A percentile compares a stretch with the other conserved stretches of the same genome.
Conservation (phyloP, 2,797 vertebrate genomes). For the Clarias fuscus region DNA sequence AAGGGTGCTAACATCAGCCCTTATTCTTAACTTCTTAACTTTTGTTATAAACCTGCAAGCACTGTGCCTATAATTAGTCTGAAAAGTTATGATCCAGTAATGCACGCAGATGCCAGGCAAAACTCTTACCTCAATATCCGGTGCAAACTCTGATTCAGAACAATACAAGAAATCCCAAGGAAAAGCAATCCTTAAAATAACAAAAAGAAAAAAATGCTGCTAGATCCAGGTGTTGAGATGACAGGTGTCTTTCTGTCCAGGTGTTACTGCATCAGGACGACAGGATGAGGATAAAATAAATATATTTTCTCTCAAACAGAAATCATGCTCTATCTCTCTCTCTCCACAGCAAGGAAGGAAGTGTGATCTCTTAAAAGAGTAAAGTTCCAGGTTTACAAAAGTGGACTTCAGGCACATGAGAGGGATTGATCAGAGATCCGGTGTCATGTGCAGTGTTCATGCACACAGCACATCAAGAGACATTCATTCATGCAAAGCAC, state of each 20-base stretch:
- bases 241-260: slow-evolving; percentile 20
- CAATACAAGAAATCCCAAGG: background rate
- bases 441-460: background rate
- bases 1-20: background rate
- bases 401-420: slow-evolving; percentile 1
- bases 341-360: background rate
- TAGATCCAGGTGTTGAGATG: slow-evolving; percentile 34
- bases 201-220: background rate
- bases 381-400: slow-evolving; percentile 24
- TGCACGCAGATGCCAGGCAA: background rate
- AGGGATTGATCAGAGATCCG: background rate
- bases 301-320: slow-evolving; percentile 4
- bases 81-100: background rate
- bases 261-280: background rate
- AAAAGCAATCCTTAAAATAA: background rate
- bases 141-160: slow-evolving; percentile 8
- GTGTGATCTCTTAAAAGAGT: background rate
- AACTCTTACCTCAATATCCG: slow-evolving; percentile 21
- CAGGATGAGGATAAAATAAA: background rate
- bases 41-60: background rate
- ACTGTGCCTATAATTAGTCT: too few species aligned
- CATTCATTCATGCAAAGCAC: background rate
- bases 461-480: background rate
- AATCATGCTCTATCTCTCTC: background rate
- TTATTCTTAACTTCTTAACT: background rate